Evolutionary conservation across 2,888 invertebrate species (phyloP), one percentile per base, ranked within the genome.

Genomic region (Oligia strigilis): DNA sequence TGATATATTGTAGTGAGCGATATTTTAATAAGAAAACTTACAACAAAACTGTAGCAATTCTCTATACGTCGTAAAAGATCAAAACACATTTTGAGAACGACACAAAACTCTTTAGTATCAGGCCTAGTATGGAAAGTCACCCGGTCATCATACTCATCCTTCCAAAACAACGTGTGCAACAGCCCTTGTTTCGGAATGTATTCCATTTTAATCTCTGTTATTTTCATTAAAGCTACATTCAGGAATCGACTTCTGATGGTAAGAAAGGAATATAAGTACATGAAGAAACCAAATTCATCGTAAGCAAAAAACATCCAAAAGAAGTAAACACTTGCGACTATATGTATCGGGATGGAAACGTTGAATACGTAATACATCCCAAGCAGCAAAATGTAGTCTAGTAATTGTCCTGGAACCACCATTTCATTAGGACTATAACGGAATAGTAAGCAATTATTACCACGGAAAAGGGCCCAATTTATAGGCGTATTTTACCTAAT

Each of bases 201-300:
- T 4, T 92, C 87, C 8, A 90, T 77, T 23, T 94, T 92, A 64
- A 95, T 88, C 0, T 93, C 88, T 2, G 92, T 92, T 1, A 88
- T 78, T 86, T 94, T 95, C 77, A 95, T 91, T 67, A 96, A 85
- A 36, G 95, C 93, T 0, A 94, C 90, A 77, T 96, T 96, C 6
- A 96, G 77, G 62, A 94, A 96, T 46, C 92, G 91, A n/a, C 90
- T 87, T 85, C 96, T 91, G 60, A 93, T 78, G 4, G 91, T 89
- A 9, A 94, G 72, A 60, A 92, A 93, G 0, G 87, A 85, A 67
- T 82, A 91, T 29, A 90, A 85, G 8, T 88, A 87, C 4, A 93
- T 29, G 6, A 92, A 88, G 58, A 94, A 92, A 70, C 90, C 87
- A 5, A 90, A 86, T 65, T 95, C 95, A 70, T 92, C 90, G 74